Conservation (phyloP, 2,888 invertebrate genomes). For the Tromatobia lineatoria region DNA sequence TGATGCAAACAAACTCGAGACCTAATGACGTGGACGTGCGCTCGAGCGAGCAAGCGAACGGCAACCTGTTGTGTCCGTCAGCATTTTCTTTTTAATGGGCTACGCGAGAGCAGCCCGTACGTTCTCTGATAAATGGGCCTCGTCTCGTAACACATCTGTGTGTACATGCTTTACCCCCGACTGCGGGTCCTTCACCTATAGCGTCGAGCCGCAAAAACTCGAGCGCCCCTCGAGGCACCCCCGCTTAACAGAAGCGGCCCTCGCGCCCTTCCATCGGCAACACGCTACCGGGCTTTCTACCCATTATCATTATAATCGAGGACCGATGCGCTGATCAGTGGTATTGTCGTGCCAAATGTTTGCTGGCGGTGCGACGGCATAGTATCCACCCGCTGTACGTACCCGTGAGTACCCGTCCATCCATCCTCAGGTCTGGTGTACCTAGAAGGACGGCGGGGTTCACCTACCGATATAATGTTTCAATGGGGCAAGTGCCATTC, state of each 20-base stretch:
- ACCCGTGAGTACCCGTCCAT: constrained; percentile 58
- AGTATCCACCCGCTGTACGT: constrained; percentile 12
- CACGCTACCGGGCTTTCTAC: constrained; percentile 68
- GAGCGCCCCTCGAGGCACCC: constrained; percentile 65
- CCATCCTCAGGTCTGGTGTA: constrained; percentile 54
- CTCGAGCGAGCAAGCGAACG: constrained; percentile 49
- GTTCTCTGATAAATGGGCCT: constrained; percentile 82
- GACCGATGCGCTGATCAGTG: constrained; percentile 83
- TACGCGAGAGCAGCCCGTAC: constrained; percentile 72
- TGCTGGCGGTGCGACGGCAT: constrained; percentile 38
- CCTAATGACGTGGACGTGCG: constrained; percentile 80
- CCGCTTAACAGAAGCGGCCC: constrained; percentile 53
- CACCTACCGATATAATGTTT: constrained; percentile 77
- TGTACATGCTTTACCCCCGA: constrained; percentile 53
- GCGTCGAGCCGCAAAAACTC: constrained; percentile 49
- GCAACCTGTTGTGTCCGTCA: constrained; percentile 83
- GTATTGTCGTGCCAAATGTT: constrained; percentile 85
- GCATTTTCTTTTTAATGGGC: constrained; percentile 75
- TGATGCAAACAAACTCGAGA: constrained; percentile 70
- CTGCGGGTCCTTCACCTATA: constrained; percentile 51
- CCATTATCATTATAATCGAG: constrained; percentile 85
- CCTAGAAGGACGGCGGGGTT: constrained; percentile 64
- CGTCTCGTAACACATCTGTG: constrained; percentile 81
- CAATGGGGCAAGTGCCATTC: constrained; percentile 78
- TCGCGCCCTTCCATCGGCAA: constrained; percentile 69